Base-by-base conservation (phyloP, 2,888 invertebrate species). In the Thereva unica region DNA sequence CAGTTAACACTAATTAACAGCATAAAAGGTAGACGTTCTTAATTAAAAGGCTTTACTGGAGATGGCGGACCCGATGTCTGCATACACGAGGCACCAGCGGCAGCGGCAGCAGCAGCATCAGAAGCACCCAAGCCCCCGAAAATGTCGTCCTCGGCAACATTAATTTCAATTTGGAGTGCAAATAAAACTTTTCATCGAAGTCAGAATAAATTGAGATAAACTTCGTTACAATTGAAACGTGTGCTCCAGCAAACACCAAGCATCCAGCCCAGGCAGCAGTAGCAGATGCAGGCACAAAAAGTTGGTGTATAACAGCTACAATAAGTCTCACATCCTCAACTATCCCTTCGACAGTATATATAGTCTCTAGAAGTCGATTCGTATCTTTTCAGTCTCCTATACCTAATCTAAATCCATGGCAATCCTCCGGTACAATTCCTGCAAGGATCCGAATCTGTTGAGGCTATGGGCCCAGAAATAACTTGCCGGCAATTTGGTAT, bases 81-180 rank as follows among this genome's bases (percentile, higher is more conserved):
- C 23, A 23, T 23, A 23, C 23, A 23, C 23, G 23, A 23, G 23
- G 23, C 23, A 23, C 1, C 23, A 23, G n/a, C n/a, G n/a, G n/a
- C 23, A 23, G 23, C 23, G 23, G 23, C 23, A 23, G 23, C 23
- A 23, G 23, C 1, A 23, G 23, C 23, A 23, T n/a, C n/a, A n/a
- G n/a, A n/a, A n/a, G 23, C 23, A 23, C 23, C 23, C 23, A 23
- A 23, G 23, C 23, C 23, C 23, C 23, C 23, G 2, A 23, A 23
- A 23, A 23, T 23, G 23, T 23, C 23, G 23, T 23, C 23, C 23
- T 23, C 23, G 23, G 23, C 23, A 23, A 50, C 56, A 49, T 68
- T 53, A 50, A 68, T 68, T 68, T 68, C 57, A 68, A 65, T 68
- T 54, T 65, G 38, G 65, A 68, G 61, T 59, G 45, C 52, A 68